Percentiles rank a stretch among this genome's conserved stretches.
phyloP scores from a whole-genome alignment of 2,888 invertebrate genomes.

The Stenodera caucasica region DNA sequence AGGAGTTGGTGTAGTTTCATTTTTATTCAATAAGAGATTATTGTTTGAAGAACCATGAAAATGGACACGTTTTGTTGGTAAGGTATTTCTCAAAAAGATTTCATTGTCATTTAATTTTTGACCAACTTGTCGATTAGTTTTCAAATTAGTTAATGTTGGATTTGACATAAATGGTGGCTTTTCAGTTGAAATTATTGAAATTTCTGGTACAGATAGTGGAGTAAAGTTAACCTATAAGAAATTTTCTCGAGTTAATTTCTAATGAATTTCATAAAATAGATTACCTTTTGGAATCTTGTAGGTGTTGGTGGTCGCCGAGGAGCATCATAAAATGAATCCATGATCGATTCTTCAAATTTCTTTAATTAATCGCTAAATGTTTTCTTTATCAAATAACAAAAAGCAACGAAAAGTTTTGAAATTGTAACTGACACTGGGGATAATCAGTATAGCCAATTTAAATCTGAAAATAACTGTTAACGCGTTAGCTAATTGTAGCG shows the following conservation, averaged over 20 bases:
- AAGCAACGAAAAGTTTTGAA: not conserved
- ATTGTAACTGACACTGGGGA: too few relatives aligned
- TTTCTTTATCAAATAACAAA: not conserved
- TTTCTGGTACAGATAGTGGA: constrained; percentile 3
- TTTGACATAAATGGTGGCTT: not conserved
- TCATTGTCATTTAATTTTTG: not conserved
- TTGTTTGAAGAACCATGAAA: not conserved
- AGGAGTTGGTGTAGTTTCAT: not conserved
- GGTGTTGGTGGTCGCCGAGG: constrained; percentile 48
- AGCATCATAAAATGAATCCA: constrained; percentile 53
- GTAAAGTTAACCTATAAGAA: constrained; percentile 10
- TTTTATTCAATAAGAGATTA: constrained; percentile 34
- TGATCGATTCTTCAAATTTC: too few relatives aligned
- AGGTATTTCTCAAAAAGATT: constrained; percentile 24
- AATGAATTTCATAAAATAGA: too few relatives aligned
- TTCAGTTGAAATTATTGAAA: constrained; percentile 5
- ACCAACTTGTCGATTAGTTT: not conserved
- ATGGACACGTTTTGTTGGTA: constrained; percentile 1
- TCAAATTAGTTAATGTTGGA: not conserved
- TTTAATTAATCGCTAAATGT: too few relatives aligned
- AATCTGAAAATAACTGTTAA: too few relatives aligned
- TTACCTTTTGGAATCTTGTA: constrained; percentile 40
- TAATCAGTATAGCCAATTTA: too few relatives aligned
- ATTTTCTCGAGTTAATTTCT: too few relatives aligned
- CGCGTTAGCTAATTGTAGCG: too few relatives aligned